These are phyloP conservation scores for Beris morrisii DNA, from an alignment of 2,888 invertebrate genomes.

Conservation along the genomic window DNA sequence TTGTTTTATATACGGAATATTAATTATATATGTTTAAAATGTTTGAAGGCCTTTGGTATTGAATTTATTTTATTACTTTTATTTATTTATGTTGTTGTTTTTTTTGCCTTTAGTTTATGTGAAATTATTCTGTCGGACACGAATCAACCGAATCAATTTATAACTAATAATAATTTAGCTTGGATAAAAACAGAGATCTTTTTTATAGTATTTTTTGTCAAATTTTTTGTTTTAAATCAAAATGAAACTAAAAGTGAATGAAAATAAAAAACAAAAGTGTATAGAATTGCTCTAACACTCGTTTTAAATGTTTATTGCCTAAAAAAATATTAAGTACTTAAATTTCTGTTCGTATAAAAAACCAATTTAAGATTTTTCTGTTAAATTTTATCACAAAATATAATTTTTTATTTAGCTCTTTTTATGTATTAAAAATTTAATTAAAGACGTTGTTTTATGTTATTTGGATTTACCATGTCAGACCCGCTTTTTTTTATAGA, in stretches of 20 bases:
- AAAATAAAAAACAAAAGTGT: too few species aligned
- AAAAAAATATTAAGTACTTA: too few species aligned
- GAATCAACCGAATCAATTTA: too few species aligned
- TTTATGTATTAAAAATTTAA: conserved; percentile 33
- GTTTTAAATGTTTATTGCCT: too few species aligned
- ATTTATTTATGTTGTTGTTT: background rate
- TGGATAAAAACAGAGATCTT: too few species aligned
- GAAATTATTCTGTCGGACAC: too few species aligned
- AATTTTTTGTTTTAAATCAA: too few species aligned
- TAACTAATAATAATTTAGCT: too few species aligned
- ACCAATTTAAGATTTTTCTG: conserved; percentile 21
- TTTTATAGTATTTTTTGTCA: too few species aligned
- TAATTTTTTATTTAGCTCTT: conserved; percentile 39
- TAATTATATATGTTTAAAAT: conserved; percentile 9
- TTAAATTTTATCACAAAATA: conserved; percentile 24
- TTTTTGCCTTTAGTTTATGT: background rate
- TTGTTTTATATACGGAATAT: background rate
- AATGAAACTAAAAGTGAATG: too few species aligned
- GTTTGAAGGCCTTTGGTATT: conserved; percentile 39
- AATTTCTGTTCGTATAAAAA: too few species aligned
- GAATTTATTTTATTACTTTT: conserved; percentile 1
- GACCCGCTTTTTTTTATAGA: conserved; percentile 2
- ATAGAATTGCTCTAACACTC: too few species aligned
- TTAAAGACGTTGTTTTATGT: conserved; percentile 8
- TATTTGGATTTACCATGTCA: conserved; percentile 7